Conservation (phyloP, 2,113 vertebrate genomes). For the Charadrius vociferus region DNA sequence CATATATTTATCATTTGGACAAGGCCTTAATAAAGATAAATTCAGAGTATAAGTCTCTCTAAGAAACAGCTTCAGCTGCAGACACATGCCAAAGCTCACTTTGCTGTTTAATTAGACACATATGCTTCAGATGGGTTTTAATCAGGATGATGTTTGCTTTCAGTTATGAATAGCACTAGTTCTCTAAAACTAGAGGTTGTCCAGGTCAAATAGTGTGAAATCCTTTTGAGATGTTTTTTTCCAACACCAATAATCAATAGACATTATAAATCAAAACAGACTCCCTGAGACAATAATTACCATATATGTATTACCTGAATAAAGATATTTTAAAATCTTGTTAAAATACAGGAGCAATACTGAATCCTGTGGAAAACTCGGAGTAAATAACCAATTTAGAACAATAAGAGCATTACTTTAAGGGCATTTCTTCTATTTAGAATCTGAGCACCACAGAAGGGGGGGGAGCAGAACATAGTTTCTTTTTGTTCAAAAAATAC, state of each 20-base stretch:
- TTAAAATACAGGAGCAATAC: background rate
- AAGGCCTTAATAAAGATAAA: conserved; percentile 87
- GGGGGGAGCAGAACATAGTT: background rate
- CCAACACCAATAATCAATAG: background rate
- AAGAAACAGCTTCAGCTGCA: conserved; percentile 68
- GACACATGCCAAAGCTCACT: conserved; percentile 67
- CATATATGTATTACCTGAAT: background rate
- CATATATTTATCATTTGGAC: conserved; percentile 83
- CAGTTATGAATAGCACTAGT: background rate
- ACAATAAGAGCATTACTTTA: background rate
- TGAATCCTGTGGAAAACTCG: background rate
- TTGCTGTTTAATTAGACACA: conserved; percentile 65
- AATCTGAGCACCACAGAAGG: background rate
- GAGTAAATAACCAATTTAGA: background rate
- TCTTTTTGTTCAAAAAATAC: background rate
- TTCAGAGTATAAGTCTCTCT: conserved; percentile 66
- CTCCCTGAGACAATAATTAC: background rate
- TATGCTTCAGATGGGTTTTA: conserved; percentile 15
- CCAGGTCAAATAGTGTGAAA: background rate
- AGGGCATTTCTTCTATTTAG: background rate
- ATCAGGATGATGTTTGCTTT: background rate
- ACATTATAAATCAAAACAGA: background rate
- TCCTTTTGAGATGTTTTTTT: background rate
- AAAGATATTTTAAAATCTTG: background rate
- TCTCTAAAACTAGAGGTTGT: conserved; percentile 9